phyloP scores from a whole-genome alignment of 2,113 vertebrate genomes.

The Prolemur simus region DNA sequence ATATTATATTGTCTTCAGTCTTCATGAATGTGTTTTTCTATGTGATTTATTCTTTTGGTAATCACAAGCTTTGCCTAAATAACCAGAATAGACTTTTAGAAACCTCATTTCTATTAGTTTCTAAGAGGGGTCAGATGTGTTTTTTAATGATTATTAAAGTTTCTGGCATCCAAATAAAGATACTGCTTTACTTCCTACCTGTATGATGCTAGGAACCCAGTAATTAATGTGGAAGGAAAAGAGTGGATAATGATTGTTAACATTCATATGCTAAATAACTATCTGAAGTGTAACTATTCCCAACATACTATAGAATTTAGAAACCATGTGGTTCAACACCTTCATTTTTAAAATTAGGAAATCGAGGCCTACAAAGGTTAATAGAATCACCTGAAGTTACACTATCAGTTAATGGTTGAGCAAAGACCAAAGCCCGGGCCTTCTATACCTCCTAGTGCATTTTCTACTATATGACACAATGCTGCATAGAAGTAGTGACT shows the following conservation, averaged over 20 bases:
- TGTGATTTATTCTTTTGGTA: constrained; percentile 53
- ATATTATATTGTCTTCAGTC: neutral
- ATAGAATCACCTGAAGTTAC: neutral
- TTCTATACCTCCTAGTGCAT: neutral
- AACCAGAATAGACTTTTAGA: constrained; percentile 42
- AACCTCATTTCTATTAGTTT: neutral
- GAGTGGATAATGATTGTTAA: neutral
- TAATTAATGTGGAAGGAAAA: neutral
- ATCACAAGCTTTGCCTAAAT: constrained; percentile 1
- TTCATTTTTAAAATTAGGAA: constrained; percentile 52
- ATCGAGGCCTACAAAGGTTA: neutral
- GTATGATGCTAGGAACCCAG: neutral
- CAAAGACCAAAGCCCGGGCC: neutral
- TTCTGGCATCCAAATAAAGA: neutral
- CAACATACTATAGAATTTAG: neutral
- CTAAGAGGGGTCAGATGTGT: neutral
- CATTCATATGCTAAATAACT: neutral
- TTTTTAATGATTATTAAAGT: neutral
- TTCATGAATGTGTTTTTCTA: constrained; percentile 52
- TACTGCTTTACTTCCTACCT: neutral
- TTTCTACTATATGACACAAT: neutral
- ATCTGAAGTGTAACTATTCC: neutral
- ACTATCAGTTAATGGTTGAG: neutral
- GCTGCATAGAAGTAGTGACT: neutral
- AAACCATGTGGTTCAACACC: neutral